phyloP scores from a whole-genome alignment of 1,140 invertebrate genomes.

The Atta texana region DNA sequence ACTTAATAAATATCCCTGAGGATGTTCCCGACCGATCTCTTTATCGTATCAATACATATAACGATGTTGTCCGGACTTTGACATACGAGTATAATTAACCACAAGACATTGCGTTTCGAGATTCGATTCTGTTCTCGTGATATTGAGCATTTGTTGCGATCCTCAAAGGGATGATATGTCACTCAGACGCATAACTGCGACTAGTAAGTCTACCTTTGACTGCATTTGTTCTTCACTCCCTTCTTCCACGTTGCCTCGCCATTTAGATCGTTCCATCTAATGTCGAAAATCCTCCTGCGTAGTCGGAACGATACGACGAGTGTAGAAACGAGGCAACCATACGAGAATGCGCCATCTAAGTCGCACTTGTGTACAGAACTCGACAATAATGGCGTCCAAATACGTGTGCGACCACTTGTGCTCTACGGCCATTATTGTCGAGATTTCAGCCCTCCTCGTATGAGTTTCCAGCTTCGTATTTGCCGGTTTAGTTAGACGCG shows the following conservation, averaged over 20 bases:
- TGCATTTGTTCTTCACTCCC: neutral
- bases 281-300: slow-evolving; percentile 37
- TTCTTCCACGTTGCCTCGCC: neutral
- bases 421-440: slow-evolving; percentile 50
- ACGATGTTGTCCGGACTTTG: slow-evolving; percentile 32
- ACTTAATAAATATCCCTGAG: slow-evolving; percentile 1
- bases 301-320: slow-evolving; percentile 2
- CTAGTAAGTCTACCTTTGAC: neutral
- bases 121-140: neutral
- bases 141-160: slow-evolving; percentile 3
- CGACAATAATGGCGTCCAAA: slow-evolving; percentile 59
- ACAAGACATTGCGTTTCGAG: slow-evolving; percentile 13
- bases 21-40: neutral
- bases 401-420: slow-evolving; percentile 49
- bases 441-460: slow-evolving; percentile 48
- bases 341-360: slow-evolving; percentile 46
- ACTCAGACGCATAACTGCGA: neutral
- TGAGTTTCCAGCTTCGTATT: slow-evolving; percentile 55
- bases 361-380: slow-evolving; percentile 53
- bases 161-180: slow-evolving; percentile 23
- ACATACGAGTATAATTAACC: slow-evolving; percentile 38
- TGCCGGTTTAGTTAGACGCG: slow-evolving; percentile 49
- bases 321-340: slow-evolving; percentile 30
- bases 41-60: neutral
- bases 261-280: slow-evolving; percentile 17